Base-by-base conservation (phyloP, 2,797 vertebrate genomes). In the Saguinus oedipus region DNA sequence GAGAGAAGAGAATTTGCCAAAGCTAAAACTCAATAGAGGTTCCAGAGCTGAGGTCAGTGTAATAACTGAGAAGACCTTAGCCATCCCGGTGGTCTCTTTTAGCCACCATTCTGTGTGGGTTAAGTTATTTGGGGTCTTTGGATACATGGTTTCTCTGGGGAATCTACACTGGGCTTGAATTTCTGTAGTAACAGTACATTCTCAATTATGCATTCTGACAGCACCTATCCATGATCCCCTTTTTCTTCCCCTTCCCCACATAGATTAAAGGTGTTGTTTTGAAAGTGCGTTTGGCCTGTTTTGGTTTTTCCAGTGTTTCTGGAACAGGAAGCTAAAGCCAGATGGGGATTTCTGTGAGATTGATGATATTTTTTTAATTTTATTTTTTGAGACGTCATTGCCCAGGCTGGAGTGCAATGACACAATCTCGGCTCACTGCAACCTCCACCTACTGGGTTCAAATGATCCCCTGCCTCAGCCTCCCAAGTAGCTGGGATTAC, bases 251-350 rank as follows among this genome's bases (percentile, higher is more conserved):
- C 20, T 93, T 70, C 57, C 57, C 75, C 44, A 74, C 1, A 0
- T 68, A 95, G 57, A 91, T 86, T 83, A 92, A 95, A 97, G 76
- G 79, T 96, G 57, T 39, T 88, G 87, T 95, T 96, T 88, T 90
- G 61, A 80, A 95, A 96, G 44, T n/a, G n/a, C 53, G 17, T 90
- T 97, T 88, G 81, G 93, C 74, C 75, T 93, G 42, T 93, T 88
- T 95, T 95, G 93, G 36, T 88, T 97, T 97, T 96, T 83, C 83
- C 74, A 83, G 30, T 76, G 68, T 85, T 96, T 97, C 89, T 92
- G 82, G 68, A 97, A 96, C 79, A 96, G 93, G 90, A 96, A 94
- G 89, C 80, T 87, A 80, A 83, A 95, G 46, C 68, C 76, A 92
- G 91, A 87, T 84, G 89, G 94, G 95, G 93, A 92, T 96, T 97